These are phyloP conservation scores for Acinonyx jubatus DNA, from an alignment of 2,113 vertebrate genomes.

Conservation along the genomic window DNA sequence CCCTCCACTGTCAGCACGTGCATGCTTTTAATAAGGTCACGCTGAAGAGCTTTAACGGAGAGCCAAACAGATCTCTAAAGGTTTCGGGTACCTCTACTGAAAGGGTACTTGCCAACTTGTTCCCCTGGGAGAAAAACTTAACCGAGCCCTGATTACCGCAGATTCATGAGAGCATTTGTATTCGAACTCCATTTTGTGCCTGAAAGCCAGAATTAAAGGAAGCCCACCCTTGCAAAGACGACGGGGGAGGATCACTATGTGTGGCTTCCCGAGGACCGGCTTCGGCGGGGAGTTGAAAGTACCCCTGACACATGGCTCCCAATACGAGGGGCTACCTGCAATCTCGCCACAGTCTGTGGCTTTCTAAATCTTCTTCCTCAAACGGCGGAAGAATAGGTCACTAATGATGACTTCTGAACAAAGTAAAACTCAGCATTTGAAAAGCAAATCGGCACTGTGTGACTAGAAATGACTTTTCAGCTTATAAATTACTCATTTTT, in stretches of 20 bases:
- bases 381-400: not conserved
- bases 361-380: not conserved
- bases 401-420: not conserved
- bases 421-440: not conserved
- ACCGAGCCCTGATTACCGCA: not conserved
- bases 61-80: not conserved
- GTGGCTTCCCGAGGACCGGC: not conserved
- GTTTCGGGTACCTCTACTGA: not conserved
- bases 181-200: not conserved
- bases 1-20: not conserved
- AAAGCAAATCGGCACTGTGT: not conserved
- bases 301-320: not conserved
- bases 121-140: not conserved
- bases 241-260: not conserved
- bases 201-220: not conserved
- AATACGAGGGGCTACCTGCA: not conserved
- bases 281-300: not conserved
- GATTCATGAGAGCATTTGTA: not conserved
- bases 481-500: not conserved
- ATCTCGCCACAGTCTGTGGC: not conserved
- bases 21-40: not conserved
- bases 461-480: constrained; percentile 3
- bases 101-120: not conserved
- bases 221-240: not conserved
- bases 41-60: not conserved